Evolutionary conservation across 2,797 vertebrate species (phyloP).

Genomic region (Amblyraja radiata): DNA sequence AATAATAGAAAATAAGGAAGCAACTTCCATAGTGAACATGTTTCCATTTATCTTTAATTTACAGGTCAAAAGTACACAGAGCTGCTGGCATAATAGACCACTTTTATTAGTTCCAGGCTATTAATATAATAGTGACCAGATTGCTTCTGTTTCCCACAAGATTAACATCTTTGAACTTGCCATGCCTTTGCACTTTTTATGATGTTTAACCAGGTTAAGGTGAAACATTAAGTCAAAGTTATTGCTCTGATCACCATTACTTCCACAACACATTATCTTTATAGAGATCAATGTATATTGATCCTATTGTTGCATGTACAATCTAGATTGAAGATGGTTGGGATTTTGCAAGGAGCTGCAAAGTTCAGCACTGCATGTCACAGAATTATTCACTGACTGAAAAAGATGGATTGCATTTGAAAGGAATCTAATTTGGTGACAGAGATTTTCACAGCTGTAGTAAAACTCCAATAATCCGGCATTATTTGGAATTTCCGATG

Average conservation of each 20-base stretch:
- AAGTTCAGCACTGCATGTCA: background rate
- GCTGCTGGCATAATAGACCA: background rate
- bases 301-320: background rate
- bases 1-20: background rate
- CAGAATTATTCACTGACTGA: background rate
- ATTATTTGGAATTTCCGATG: no score
- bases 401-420: background rate
- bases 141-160: no score
- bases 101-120: no score
- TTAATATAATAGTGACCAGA: no score
- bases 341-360: background rate
- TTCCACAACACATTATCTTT: background rate
- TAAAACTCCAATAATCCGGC: no score
- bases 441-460: background rate
- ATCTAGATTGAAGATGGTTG: background rate
- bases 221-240: no score
- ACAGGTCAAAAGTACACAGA: background rate
- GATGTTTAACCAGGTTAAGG: no score
- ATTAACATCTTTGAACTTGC: no score
- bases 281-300: background rate
- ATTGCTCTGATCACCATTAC: background rate
- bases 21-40: background rate
- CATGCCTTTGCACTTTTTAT: no score
- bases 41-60: background rate
- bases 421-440: background rate